Conservation (phyloP, 2,113 vertebrate genomes). For the Scophthalmus maximus region DNA sequence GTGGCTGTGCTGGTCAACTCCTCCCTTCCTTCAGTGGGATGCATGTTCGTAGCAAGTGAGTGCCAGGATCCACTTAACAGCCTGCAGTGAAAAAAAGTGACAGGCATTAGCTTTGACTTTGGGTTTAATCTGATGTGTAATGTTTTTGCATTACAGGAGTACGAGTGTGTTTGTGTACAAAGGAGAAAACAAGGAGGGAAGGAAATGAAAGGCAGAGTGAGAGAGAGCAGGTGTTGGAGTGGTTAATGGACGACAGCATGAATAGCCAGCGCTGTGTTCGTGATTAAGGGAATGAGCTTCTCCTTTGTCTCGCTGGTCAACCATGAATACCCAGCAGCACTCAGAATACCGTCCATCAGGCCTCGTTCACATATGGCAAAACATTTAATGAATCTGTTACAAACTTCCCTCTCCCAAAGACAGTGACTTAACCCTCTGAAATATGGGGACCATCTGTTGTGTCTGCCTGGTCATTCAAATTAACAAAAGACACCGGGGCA, state of each 20-base stretch:
- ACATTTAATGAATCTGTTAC: slow-evolving; percentile 53
- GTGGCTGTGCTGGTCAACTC: not conserved
- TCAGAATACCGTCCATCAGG: slow-evolving; percentile 61
- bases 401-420: slow-evolving; percentile 57
- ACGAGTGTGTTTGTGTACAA: slow-evolving; percentile 49
- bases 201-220: slow-evolving; percentile 58
- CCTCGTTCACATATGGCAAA: slow-evolving; percentile 51
- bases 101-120: slow-evolving; percentile 35
- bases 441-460: slow-evolving; percentile 73
- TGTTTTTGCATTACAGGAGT: slow-evolving; percentile 16
- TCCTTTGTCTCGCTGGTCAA: slow-evolving; percentile 65
- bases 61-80: slow-evolving; percentile 64
- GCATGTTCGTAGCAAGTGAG: not conserved
- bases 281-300: slow-evolving; percentile 70
- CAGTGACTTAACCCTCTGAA: slow-evolving; percentile 57
- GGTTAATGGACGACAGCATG: slow-evolving; percentile 70
- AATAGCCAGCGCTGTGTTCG: slow-evolving; percentile 62
- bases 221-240: slow-evolving; percentile 84
- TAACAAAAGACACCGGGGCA: slow-evolving; percentile 51
- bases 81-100: slow-evolving; percentile 66
- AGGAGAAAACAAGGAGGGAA: slow-evolving; percentile 46
- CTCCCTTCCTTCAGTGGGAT: not conserved
- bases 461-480: slow-evolving; percentile 26
- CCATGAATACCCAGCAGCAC: slow-evolving; percentile 69
- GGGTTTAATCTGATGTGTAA: slow-evolving; percentile 10